phyloP scores from a whole-genome alignment of 2,888 invertebrate species.

The Phanerotoma sp. region DNA sequence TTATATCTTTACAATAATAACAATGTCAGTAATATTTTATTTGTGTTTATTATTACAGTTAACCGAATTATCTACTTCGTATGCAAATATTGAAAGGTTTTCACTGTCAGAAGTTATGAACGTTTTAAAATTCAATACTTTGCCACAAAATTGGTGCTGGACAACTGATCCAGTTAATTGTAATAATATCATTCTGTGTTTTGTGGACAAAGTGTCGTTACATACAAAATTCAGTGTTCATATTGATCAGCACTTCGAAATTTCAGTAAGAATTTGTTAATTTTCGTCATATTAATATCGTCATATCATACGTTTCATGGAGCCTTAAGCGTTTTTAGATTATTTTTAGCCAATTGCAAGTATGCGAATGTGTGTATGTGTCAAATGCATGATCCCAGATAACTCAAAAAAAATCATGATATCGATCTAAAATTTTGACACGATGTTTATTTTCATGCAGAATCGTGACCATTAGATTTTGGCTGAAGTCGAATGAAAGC shows the following conservation, averaged over 20 bases:
- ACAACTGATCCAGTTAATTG: background rate
- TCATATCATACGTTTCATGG: background rate
- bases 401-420: too few species aligned
- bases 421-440: too few species aligned
- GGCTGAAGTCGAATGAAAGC: too few species aligned
- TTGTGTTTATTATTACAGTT: background rate
- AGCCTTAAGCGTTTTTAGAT: too few species aligned
- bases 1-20: background rate
- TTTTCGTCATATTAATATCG: background rate
- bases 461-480: too few species aligned
- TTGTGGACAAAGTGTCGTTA: background rate
- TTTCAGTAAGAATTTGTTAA: background rate
- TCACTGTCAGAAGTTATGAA: background rate
- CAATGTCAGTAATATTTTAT: background rate
- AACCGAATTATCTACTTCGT: background rate
- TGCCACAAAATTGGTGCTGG: background rate
- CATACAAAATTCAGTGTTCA: background rate
- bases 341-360: too few species aligned
- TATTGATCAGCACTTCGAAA: background rate
- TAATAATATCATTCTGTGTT: background rate
- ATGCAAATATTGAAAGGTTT: background rate
- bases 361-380: too few species aligned
- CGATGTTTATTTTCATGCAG: too few species aligned
- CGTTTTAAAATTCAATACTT: background rate
- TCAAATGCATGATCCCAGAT: too few species aligned